These are phyloP conservation scores for Pemphredon lugubris DNA, from an alignment of 2,888 invertebrate genomes.

Conservation along the genomic window DNA sequence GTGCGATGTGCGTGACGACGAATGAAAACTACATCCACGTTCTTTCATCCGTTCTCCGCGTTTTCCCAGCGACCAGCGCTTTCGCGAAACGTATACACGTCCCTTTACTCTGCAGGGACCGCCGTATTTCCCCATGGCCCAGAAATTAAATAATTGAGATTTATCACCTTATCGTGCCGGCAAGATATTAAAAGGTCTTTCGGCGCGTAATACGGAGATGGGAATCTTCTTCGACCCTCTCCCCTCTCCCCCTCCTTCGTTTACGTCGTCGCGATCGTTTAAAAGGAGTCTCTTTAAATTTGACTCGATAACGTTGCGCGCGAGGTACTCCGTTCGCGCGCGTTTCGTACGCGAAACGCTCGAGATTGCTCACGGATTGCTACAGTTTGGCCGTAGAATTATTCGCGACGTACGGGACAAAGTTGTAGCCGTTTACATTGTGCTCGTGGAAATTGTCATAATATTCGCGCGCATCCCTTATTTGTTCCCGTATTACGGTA, in stretches of 20 bases:
- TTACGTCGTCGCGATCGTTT: constrained; percentile 34
- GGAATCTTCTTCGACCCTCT: constrained; percentile 12
- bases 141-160: constrained; percentile 73
- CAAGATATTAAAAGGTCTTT: constrained; percentile 54
- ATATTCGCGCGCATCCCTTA: background rate
- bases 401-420: too few relatives aligned
- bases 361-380: too few relatives aligned
- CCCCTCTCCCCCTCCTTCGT: constrained; percentile 9
- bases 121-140: constrained; percentile 12
- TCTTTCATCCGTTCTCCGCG: background rate
- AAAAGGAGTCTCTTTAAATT: constrained; percentile 32
- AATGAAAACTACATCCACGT: constrained; percentile 1
- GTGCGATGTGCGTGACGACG: constrained; percentile 4
- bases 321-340: constrained; percentile 18
- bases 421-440: too few relatives aligned
- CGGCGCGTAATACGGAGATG: constrained; percentile 13
- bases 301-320: background rate
- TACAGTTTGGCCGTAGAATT: too few relatives aligned
- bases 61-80: background rate
- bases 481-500: background rate
- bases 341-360: too few relatives aligned
- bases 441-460: too few relatives aligned
- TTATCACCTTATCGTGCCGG: constrained; percentile 51
- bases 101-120: constrained; percentile 11
- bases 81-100: background rate